phyloP scores from a whole-genome alignment of 2,888 invertebrate genomes.

The Gandaritis pyraliata region DNA sequence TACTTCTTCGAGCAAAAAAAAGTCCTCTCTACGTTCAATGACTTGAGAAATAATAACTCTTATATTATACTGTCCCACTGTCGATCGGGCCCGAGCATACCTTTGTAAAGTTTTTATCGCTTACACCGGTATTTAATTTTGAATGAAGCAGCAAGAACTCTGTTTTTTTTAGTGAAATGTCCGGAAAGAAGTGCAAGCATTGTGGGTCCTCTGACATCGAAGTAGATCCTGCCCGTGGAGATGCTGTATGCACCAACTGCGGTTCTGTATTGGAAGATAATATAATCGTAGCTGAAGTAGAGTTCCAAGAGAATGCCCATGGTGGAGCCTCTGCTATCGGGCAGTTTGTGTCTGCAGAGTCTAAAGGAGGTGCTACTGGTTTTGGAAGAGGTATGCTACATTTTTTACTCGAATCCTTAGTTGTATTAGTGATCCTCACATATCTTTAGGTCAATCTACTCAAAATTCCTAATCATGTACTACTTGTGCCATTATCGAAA shows the following conservation, averaged over 20 bases:
- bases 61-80: too few species aligned
- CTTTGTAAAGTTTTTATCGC: not conserved
- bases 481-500: too few species aligned
- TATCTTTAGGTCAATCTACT: too few species aligned
- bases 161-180: conserved; percentile 52
- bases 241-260: conserved; percentile 98
- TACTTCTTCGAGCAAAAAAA: too few species aligned
- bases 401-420: not conserved
- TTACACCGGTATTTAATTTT: too few species aligned
- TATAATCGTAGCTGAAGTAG: conserved; percentile 97
- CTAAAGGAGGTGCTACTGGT: conserved; percentile 92
- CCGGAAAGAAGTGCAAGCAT: conserved; percentile 92
- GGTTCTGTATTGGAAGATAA: conserved; percentile 98
- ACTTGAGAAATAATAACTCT: too few species aligned
- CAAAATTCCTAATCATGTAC: too few species aligned
- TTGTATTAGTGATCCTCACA: too few species aligned
- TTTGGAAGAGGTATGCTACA: conserved; percentile 87
- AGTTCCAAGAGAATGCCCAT: conserved; percentile 96
- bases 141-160: not conserved
- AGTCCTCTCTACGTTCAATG: too few species aligned
- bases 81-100: too few species aligned
- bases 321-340: conserved; percentile 95
- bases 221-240: conserved; percentile 96
- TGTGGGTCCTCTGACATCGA: conserved; percentile 97
- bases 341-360: conserved; percentile 96